Evolutionary conservation across 64 coral and sea anemone genomes (phyloP), one percentile per base, ranked within the genome.

Genomic region (Montipora cactus): DNA sequence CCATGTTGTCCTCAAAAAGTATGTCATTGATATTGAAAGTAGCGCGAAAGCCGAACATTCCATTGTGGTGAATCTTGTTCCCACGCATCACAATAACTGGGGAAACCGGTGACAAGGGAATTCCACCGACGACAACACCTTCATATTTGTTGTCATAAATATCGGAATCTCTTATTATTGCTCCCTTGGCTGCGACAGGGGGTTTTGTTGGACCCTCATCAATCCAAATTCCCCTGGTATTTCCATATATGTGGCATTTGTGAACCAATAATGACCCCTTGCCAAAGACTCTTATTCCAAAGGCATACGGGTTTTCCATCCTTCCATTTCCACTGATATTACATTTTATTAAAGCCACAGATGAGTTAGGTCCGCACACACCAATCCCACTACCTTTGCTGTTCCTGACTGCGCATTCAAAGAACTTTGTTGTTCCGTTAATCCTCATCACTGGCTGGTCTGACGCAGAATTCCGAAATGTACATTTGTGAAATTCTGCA

Each of bases 111-210:
- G 1, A 64, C 7, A 7, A 14, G 1, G 58, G 11, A 16, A 66
- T 23, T 5, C 58, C 80, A 8, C 57, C 80, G 8, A 83, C 80
- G 12, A 67, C 57, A 47, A 83, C 28, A 46, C 80, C 80, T 14
- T 83, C 80, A 37, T 67, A 83, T 67, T 83, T 83, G 16, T 83
- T 83, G 80, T 83, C 80, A 28, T 83, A 83, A 47, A 83, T 83
- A 28, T 83, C 58, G 10, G 58, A 83, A 47, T 44, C 80, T 19
- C 28, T 83, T 48, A 83, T 83, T 67, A 47, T 19, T 7, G 59
- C 80, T 83, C 28, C 28, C 1, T 47, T 48, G 61, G 59, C 59
- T 67, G 28, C 1, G 28, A 67, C 59, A 83, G 22, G 22, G 22
- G 14, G 58, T 1, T 1, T 0, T 2, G 9, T 13, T 83, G 28